Percentiles rank a stretch among this genome's conserved stretches.
Conservation (phyloP, 2,113 vertebrate genomes). For the Menidia beryllina region DNA sequence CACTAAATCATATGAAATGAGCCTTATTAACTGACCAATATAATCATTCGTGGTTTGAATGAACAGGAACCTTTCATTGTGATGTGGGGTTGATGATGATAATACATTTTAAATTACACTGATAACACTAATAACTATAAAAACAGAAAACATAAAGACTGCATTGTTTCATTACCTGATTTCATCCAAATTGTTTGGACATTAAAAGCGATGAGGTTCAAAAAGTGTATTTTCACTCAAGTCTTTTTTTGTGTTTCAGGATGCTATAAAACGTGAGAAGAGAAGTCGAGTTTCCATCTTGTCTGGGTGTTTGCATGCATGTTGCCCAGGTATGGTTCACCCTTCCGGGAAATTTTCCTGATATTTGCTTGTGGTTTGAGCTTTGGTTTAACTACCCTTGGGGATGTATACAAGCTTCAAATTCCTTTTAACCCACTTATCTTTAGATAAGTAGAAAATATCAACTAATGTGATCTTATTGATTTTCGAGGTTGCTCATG, state of each 20-base stretch:
- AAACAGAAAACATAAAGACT: too few relatives aligned
- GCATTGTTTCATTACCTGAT: background rate
- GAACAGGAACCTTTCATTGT: background rate
- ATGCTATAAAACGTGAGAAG: background rate
- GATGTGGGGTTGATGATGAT: too few relatives aligned
- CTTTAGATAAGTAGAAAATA: conserved; percentile 8
- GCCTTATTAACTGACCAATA: background rate
- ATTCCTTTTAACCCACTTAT: background rate
- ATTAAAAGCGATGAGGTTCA: background rate
- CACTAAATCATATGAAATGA: conserved; percentile 2
- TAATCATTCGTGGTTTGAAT: conserved; percentile 25
- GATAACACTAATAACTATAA: too few relatives aligned
- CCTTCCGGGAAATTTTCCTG: conserved; percentile 62
- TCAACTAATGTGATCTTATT: background rate
- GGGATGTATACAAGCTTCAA: background rate
- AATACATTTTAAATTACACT: too few relatives aligned
- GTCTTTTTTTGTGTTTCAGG: background rate
- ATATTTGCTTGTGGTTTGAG: conserved; percentile 72
- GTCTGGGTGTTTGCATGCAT: background rate
- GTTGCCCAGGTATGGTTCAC: conserved; percentile 10
- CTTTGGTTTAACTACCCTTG: conserved; percentile 12
- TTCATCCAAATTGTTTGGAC: background rate
- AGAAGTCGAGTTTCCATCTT: background rate
- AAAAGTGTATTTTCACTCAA: background rate
- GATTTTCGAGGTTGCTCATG: background rate